These are phyloP conservation scores for Typhlichthys subterraneus DNA, from an alignment of 2,797 vertebrate species.

Conservation along the genomic window DNA sequence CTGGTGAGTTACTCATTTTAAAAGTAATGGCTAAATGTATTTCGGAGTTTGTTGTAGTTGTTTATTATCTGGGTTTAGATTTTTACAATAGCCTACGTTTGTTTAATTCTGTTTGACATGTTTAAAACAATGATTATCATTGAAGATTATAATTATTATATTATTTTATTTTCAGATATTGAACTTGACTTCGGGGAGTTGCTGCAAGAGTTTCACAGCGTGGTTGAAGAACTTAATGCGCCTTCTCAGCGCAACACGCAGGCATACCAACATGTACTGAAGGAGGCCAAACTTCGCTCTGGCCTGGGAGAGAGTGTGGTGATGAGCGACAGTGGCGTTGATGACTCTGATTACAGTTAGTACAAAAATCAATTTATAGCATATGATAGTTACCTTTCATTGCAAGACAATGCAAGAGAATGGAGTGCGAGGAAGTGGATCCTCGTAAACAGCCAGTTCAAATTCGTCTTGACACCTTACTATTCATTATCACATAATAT, in stretches of 20 bases:
- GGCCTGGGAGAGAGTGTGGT: constrained; percentile 55
- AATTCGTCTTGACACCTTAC: constrained; percentile 49
- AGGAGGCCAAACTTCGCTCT: constrained; percentile 60
- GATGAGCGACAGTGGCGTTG: constrained; percentile 67
- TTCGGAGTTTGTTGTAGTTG: too few species aligned
- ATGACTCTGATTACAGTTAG: constrained; percentile 79
- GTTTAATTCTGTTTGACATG: too few species aligned
- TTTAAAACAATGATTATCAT: too few species aligned
- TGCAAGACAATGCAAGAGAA: too few species aligned
- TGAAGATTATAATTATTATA: constrained; percentile 2
- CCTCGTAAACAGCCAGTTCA: constrained; percentile 53
- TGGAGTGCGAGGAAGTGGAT: not conserved
- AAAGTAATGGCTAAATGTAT: too few species aligned
- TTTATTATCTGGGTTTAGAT: too few species aligned
- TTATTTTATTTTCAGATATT: constrained; percentile 72
- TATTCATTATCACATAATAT: constrained; percentile 37
- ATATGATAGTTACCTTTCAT: not conserved
- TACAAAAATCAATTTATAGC: not conserved
- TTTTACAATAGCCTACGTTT: too few species aligned
- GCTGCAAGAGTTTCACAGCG: constrained; percentile 80
- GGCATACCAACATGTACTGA: constrained; percentile 58
- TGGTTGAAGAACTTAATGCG: constrained; percentile 74
- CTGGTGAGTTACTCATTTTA: constrained; percentile 61
- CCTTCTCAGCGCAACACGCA: constrained; percentile 53
- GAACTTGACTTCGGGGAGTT: constrained; percentile 73